Evolutionary conservation across 2,113 vertebrate genomes (phyloP), one percentile per base, ranked within the genome.

Genomic region (Neogobius melanostomus): DNA sequence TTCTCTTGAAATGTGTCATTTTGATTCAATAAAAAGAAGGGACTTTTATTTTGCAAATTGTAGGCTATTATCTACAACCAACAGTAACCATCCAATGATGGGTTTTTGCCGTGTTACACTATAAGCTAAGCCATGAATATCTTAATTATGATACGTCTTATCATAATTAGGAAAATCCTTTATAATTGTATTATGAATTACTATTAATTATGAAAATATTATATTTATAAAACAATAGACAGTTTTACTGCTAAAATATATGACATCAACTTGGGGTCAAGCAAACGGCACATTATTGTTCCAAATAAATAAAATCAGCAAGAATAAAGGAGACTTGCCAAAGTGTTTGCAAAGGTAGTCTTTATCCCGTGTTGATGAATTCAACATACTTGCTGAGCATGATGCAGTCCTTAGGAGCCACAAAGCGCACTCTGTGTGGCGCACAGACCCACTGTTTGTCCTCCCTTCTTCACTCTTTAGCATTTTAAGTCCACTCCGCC

Each of bases 341-440:
- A 86, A 83, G 75, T 91, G 86, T 83, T 74, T n/a, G 50, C 12
- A 44, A 63, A 76, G 44, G 77, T 76, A 67, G 62, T 76, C 64
- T 61, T 47, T 76, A 77, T 73, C 49, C 36, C 8, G 1, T 6
- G 4, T 49, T 16, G 14, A 67, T 71, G 51, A 74, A 79, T 89
- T 88, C 78, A 82, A 76, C 83, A 81, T 72, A 75, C 70, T 84
- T 72, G 53, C 5, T 15, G 51, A 68, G 72, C 87, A 85, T 86
- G 80, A 88, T 76, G 85, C 77, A 77, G 54, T 64, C 15, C 71
- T 59, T 2, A 46, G 72, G 80, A 66, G 9, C 81, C 64, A 91
- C 89, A 91, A 91, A 90, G 90, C 82, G 0, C 68, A 82, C 89
- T 84, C 85, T 91, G 89, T 91, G 81, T 66, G 52, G 28, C 6